Base-by-base conservation (phyloP, 1,140 invertebrate species). In the Amyelois transitella region DNA sequence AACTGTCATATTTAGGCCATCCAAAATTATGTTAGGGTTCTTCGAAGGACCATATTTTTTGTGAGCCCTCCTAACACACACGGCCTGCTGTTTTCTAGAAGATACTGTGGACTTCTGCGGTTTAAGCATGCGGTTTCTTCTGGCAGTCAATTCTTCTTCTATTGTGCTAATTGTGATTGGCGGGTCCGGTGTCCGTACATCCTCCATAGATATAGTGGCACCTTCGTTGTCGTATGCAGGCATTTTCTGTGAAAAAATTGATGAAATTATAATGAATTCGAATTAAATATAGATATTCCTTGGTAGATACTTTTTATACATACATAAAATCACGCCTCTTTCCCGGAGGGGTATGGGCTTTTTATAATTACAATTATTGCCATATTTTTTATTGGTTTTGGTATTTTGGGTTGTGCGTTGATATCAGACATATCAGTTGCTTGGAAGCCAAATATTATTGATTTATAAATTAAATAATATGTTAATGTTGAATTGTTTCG, bases 1-100 rank as follows among this genome's bases (percentile, higher is more conserved):
- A 12, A 98, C 96, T 12, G 95, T 96, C 94, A 97, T 96, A 71
- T 96, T 96, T 20, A 97, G 90, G 21, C 95, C 93, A 73, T 95
- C 94, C 17, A 98, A 89, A 6, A 97, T 95, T 25, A 95, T 89
- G 64, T 96, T 94, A n/a, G 95, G 94, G 74, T 94, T 95, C 51
- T 92, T 95, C 58, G 94, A 92, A 24, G 93, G 90, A 5, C 96
- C 96, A 79, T 97, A 97, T 72, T 92, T 93, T 81, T 97, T 97
- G 84, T 92, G 94, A 0, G 96, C 94, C 17, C 94, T 89, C 47
- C 95, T 88, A 0, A 97, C 95, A 66, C 93, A 94, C 0, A 97
- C 94, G 0, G 95, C 95, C 56, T 96, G 94, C 65, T 94, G 92
- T 70, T 91, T 91, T 66, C 93, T 90, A 2, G 91, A 91, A 69